phyloP scores from a whole-genome alignment of 1,140 invertebrate genomes.

The Epicauta chinensis region DNA sequence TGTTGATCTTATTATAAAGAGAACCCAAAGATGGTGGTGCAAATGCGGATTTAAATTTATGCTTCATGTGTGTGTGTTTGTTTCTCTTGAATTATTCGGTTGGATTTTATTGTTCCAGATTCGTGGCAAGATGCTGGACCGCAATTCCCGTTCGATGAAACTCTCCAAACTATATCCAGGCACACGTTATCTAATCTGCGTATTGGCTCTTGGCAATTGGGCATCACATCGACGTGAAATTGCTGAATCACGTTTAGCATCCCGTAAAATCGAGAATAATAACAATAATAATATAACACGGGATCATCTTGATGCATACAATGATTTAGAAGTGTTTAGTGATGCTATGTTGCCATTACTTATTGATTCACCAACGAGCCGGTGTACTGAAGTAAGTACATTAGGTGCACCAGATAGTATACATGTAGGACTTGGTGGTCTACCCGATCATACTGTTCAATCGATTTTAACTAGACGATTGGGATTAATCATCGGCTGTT shows the following conservation, averaged over 20 bases:
- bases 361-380: slow-evolving; percentile 65
- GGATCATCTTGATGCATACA: slow-evolving; percentile 32
- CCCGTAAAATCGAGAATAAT: slow-evolving; percentile 45
- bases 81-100: neutral
- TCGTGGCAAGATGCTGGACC: slow-evolving; percentile 61
- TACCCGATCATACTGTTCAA: slow-evolving; percentile 59
- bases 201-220: slow-evolving; percentile 73
- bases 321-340: slow-evolving; percentile 46
- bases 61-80: too few species aligned
- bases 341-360: slow-evolving; percentile 55
- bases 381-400: slow-evolving; percentile 69
- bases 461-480: slow-evolving; percentile 68
- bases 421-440: slow-evolving; percentile 51
- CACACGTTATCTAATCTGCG: slow-evolving; percentile 77
- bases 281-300: slow-evolving; percentile 23
- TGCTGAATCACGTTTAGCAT: slow-evolving; percentile 47
- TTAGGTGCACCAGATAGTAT: slow-evolving; percentile 64
- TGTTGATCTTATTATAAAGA: too few species aligned
- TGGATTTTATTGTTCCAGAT: slow-evolving; percentile 49
- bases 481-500: slow-evolving; percentile 77
- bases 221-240: slow-evolving; percentile 40
- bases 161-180: slow-evolving; percentile 66
- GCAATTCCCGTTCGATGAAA: slow-evolving; percentile 61
- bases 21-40: too few species aligned
- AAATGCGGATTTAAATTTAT: too few species aligned